phyloP scores from a whole-genome alignment of 2,888 invertebrate genomes.

The Pilophorus perplexus region DNA sequence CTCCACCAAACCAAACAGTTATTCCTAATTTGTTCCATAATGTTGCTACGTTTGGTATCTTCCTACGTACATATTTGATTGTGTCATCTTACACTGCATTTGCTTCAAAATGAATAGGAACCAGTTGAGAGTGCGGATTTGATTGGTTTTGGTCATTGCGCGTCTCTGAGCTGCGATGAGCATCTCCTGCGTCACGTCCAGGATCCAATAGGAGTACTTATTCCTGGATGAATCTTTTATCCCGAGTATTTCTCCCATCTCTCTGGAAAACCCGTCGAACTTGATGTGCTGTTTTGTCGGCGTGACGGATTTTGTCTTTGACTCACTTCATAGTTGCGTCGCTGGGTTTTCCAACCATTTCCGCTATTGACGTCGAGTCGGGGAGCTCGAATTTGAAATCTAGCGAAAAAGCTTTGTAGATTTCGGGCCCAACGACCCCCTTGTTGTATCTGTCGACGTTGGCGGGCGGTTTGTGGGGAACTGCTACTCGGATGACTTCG shows the following conservation, averaged over 20 bases:
- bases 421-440: constrained; percentile 10
- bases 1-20: too few relatives aligned
- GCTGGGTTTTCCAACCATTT: constrained; percentile 11
- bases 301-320: not conserved
- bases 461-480: not conserved
- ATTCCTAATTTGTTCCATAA: too few relatives aligned
- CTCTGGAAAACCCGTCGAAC: not conserved
- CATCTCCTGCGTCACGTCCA: constrained; percentile 13
- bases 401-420: not conserved
- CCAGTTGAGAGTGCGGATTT: constrained; percentile 24
- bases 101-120: constrained; percentile 29
- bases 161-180: constrained; percentile 8
- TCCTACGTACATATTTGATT: too few relatives aligned
- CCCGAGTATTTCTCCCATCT: not conserved
- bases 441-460: not conserved
- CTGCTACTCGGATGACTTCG: constrained; percentile 7
- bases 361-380: not conserved
- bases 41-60: too few relatives aligned
- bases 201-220: constrained; percentile 27
- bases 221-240: constrained; percentile 3
- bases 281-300: too few relatives aligned
- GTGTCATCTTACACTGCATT: constrained; percentile 25
- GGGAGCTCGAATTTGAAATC: constrained; percentile 13
- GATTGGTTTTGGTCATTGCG: constrained; percentile 7
- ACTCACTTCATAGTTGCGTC: constrained; percentile 14